Evolutionary conservation across 2,888 invertebrate genomes (phyloP), one percentile per base, ranked within the genome.

Genomic region (Unio pictorum): DNA sequence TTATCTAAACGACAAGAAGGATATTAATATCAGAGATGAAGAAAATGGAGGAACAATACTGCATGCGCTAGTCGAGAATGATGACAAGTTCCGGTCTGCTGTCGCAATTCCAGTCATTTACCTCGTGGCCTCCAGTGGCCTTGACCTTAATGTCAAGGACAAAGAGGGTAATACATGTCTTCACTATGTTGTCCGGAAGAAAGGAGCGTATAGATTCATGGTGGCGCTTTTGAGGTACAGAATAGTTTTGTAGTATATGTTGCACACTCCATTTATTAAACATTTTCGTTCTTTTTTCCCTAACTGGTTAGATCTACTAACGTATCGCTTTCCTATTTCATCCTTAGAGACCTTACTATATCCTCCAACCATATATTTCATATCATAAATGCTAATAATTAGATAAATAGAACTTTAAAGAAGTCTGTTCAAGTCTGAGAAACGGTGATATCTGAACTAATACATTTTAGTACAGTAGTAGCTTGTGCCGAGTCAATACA

Each of bases 151-250:
- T 66, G 78, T 81, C 26, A 74, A 76, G 23, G 84, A 86, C 68
- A 66, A 64, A 15, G 62, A 79, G 18, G 84, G 85, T 3, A 83
- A 87, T 61, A 85, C 87, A 8, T 85, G 83, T 58, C 77, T 87
- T 11, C 87, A 87, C 73, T 79, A 79, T 61, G 81, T 84, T 3
- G 80, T 80, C 23, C 70, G 81, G 26, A 74, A 80, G 17, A 74
- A 78, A 6, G 82, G 82, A 6, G 75, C 83, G 3, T 81, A 81
- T 73, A 73, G 86, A 54, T 74, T 83, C 7, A 73, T 87, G 11
- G 74, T 83, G 7, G 85, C 87, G 20, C 74, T 86, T 5, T 73
- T 87, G 69, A 84, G 87, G 87, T 87, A 67, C 61, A 72, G 23
- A 26, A 30, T 11, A 15, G 8, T 45, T 45, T 45, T 15, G 45